Conservation (phyloP, 2,113 vertebrate genomes). For the Hypocryptadius cinnamomeus region DNA sequence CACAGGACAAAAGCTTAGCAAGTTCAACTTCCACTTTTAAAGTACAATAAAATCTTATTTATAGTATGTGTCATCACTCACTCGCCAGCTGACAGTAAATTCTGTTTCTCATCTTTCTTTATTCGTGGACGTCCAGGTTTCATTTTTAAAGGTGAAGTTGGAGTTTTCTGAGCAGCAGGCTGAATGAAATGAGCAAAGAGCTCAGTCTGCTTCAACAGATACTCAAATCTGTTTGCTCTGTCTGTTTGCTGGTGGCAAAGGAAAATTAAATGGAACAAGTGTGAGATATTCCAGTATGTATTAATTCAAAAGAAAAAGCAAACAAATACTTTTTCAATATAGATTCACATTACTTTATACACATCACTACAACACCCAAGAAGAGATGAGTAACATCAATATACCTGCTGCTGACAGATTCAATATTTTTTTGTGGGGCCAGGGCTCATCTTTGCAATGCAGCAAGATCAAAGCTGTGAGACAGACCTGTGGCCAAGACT, state of each 20-base stretch:
- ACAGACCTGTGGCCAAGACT: not conserved
- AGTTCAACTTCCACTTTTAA: not conserved
- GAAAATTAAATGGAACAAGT: not conserved
- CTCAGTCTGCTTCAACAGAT: slow-evolving; percentile 97
- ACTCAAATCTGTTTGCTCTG: slow-evolving; percentile 97
- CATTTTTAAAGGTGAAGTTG: slow-evolving; percentile 98
- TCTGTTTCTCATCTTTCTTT: slow-evolving; percentile 98
- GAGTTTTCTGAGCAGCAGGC: slow-evolving; percentile 97
- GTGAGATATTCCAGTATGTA: not conserved
- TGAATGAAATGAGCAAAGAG: slow-evolving; percentile 99
- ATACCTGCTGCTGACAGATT: not conserved
- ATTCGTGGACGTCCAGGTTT: slow-evolving; percentile 95
- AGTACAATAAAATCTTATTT: not conserved
- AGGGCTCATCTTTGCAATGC: not conserved
- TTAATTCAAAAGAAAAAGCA: not conserved
- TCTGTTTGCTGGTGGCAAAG: slow-evolving; percentile 84
- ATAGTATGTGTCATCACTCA: slow-evolving; percentile 70
- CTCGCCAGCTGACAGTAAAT: slow-evolving; percentile 92
- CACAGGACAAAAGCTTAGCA: not conserved
- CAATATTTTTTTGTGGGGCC: not conserved
- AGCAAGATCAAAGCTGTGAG: not conserved
- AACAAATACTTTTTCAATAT: not conserved
- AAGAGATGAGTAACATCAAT: not conserved
- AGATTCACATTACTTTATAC: not conserved
- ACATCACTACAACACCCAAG: not conserved